These are phyloP conservation scores for Pitangus sulphuratus DNA, from an alignment of 2,797 vertebrate genomes.

Conservation along the genomic window DNA sequence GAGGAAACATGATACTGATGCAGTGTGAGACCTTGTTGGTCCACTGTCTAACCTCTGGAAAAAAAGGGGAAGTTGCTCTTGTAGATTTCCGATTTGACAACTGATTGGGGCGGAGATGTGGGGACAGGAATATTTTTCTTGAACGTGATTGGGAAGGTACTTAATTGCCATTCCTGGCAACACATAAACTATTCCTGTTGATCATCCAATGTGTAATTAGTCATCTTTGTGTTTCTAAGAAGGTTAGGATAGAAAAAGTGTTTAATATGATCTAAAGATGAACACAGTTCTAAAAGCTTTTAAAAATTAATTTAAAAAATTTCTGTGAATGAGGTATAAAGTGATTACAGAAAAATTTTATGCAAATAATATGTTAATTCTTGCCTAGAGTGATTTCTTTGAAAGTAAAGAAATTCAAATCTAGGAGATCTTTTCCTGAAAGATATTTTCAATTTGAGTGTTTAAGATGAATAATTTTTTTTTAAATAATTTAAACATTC, in stretches of 20 bases:
- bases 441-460: background rate
- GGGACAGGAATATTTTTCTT: background rate
- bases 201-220: background rate
- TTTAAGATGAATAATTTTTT: background rate
- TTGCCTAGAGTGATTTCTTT: background rate
- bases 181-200: background rate
- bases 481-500: background rate
- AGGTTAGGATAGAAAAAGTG: background rate
- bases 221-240: background rate
- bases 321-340: background rate
- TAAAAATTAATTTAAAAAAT: background rate
- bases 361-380: background rate
- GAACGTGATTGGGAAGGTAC: fast-evolving
- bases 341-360: background rate
- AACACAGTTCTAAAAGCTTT: background rate
- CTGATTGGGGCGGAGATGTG: background rate
- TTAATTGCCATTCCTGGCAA: background rate
- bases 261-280: background rate
- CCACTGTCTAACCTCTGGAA: background rate
- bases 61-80: background rate
- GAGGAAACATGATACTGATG: background rate
- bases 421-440: background rate
- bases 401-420: background rate
- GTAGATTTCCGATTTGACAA: background rate
- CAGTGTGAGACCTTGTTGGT: background rate